Evolutionary conservation across 23 tunicate genomes (phyloP), one percentile per base, ranked within the genome.

Genomic region (Corella eumyota): DNA sequence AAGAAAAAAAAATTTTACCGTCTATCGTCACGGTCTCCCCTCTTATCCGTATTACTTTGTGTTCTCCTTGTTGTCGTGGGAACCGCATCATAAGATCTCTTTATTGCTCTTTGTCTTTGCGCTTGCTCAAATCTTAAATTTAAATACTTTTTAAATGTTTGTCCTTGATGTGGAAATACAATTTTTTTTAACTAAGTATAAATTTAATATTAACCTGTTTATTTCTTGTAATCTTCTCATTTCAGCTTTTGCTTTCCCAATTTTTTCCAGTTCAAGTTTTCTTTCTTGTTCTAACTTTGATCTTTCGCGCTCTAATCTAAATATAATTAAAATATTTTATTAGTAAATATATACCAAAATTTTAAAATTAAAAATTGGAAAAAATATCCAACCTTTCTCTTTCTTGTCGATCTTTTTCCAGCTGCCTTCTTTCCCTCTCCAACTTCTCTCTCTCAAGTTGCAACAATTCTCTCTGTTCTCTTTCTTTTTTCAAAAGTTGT

Each of bases 161-260:
- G n/a, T n/a, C n/a, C n/a, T n/a, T n/a, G n/a, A n/a, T n/a, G n/a
- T n/a, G n/a, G n/a, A n/a, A n/a, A n/a, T n/a, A n/a, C n/a, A n/a
- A n/a, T n/a, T n/a, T n/a, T n/a, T n/a, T n/a, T n/a, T 15, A 11
- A 11, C 48, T 15, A 40, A 40, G 13, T 15, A 11, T 15, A 40
- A 11, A 40, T 9, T 15, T 9, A 40, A 40, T 9, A 40, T 15
- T 11, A 40, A 53, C 62, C 73, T 22, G 27, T 68, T 69, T 25
- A 77, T 69, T 69, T 69, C 76, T 29, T 69, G 76, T 33, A 77
- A 47, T 60, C 85, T 58, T 32, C 76, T 60, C 76, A 77, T 69
- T 32, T 77, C 85, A 0, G 50, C 76, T 60, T 77, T 77, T 37
- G 69, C 85, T 32, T 76, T 25, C 35, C 61, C 76, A 3, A 77